Percentiles rank a stretch among this genome's conserved stretches.
phyloP scores from a whole-genome alignment of 2,888 invertebrate genomes.

The Brachylomia viminalis region DNA sequence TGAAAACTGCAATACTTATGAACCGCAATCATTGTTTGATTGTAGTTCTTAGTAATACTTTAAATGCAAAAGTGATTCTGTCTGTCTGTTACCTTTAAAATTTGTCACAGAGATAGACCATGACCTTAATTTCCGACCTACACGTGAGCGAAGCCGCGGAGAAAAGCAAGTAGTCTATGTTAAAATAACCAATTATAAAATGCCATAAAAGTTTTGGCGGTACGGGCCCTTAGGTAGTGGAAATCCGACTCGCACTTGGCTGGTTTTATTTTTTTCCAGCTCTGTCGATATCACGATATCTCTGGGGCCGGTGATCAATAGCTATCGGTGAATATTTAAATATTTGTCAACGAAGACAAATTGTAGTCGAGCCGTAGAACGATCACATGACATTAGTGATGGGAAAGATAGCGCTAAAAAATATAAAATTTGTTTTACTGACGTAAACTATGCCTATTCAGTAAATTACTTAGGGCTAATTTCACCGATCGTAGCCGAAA shows the following conservation, averaged over 20 bases:
- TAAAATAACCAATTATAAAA: background rate
- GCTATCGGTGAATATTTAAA: conserved; percentile 75
- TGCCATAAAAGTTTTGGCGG: background rate
- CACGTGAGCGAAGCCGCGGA: background rate
- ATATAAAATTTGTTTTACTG: background rate
- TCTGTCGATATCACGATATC: conserved; percentile 58
- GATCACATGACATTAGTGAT: conserved; percentile 60
- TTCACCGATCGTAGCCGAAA: no score
- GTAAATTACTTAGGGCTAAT: no score
- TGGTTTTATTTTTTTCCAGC: conserved; percentile 48
- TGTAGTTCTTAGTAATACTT: no score
- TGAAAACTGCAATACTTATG: no score
- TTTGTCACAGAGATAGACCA: background rate
- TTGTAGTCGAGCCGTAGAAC: conserved; percentile 60
- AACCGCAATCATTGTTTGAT: no score
- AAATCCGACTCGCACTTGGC: background rate
- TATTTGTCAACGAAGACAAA: conserved; percentile 79
- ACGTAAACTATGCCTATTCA: background rate
- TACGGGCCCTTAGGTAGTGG: background rate
- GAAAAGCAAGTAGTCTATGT: background rate
- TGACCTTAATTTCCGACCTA: background rate
- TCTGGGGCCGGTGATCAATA: conserved; percentile 73
- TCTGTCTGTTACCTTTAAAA: no score
- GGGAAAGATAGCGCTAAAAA: conserved; percentile 43
- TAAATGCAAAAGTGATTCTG: no score